Evolutionary conservation across 2,113 vertebrate genomes (phyloP).

Genomic region (Actenoides lindsayi): DNA sequence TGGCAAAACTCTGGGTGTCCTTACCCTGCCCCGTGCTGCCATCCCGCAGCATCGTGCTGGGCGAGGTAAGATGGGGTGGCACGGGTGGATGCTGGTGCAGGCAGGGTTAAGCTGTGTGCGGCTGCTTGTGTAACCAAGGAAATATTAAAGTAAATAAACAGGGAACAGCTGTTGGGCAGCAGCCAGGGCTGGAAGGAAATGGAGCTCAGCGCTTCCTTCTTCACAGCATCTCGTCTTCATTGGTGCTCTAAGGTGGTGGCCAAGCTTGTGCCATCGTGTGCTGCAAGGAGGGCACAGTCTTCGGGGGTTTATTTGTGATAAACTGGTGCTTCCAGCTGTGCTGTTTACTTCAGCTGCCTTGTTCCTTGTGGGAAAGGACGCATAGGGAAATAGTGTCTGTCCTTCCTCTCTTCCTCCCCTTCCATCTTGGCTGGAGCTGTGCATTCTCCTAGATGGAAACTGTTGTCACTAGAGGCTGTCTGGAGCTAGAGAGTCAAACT

Average conservation of each 20-base stretch:
- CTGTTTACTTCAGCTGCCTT: background rate
- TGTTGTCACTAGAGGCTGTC: rapidly evolving
- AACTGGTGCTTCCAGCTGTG: background rate
- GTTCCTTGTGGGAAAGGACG: rapidly evolving
- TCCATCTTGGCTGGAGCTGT: background rate
- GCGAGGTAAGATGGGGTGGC: background rate
- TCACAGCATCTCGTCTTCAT: background rate
- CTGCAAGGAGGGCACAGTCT: background rate
- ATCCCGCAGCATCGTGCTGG: rapidly evolving
- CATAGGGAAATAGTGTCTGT: background rate
- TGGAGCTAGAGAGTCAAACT: background rate
- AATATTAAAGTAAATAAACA: slow-evolving; percentile 55
- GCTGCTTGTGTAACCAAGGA: slow-evolving; percentile 60
- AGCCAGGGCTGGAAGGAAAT: slow-evolving; percentile 55
- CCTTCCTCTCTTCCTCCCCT: background rate
- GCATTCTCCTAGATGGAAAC: background rate
- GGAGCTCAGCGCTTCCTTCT: slow-evolving; percentile 28
- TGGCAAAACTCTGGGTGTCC: background rate
- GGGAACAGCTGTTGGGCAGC: slow-evolving; percentile 53
- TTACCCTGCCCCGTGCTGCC: background rate
- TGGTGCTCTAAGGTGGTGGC: background rate
- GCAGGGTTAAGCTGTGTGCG: slow-evolving; percentile 35
- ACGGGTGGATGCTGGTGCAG: rapidly evolving
- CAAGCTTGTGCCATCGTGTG: rapidly evolving
- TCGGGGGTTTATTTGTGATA: background rate